Conservation (phyloP, 1,140 invertebrate species). For the Tribolium madens region DNA sequence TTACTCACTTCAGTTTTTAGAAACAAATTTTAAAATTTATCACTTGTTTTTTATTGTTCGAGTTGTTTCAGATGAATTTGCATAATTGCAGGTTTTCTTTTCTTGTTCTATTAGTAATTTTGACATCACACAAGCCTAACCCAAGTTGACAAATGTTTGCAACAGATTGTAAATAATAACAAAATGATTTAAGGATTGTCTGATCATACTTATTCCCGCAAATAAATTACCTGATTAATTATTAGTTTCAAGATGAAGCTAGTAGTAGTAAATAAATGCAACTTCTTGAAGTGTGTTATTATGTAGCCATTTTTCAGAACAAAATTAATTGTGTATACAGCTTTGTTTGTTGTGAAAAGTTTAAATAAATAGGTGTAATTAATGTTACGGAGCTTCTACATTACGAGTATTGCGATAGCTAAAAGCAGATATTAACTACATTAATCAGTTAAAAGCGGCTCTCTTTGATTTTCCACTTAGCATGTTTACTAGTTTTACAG, state of each 20-base stretch:
- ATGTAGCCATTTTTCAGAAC: neutral
- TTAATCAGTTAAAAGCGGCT: conserved; percentile 11
- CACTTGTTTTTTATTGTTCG: neutral
- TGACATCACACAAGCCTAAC: conserved; percentile 19
- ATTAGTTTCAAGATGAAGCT: neutral
- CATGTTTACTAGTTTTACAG: neutral
- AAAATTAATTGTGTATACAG: conserved; percentile 4
- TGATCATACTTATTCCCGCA: neutral
- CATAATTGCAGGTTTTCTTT: conserved; percentile 9
- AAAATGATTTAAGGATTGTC: neutral
- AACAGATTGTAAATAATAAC: conserved; percentile 2
- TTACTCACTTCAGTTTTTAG: neutral
- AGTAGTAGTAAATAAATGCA: neutral
- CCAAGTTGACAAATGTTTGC: conserved; percentile 12
- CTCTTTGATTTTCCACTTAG: neutral
- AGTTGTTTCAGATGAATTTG: neutral
- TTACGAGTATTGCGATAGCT: neutral
- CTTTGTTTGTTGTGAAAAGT: conserved; percentile 8
- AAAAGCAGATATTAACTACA: neutral
- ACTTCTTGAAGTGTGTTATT: neutral
- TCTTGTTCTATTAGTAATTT: conserved; percentile 28
- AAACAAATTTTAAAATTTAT: neutral
- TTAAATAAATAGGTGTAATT: conserved; percentile 43
- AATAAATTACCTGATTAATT: conserved; percentile 18
- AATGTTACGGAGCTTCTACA: conserved; percentile 19